Evolutionary conservation across 2,888 invertebrate species (phyloP).

Genomic region (Pediacus dermestoides): DNA sequence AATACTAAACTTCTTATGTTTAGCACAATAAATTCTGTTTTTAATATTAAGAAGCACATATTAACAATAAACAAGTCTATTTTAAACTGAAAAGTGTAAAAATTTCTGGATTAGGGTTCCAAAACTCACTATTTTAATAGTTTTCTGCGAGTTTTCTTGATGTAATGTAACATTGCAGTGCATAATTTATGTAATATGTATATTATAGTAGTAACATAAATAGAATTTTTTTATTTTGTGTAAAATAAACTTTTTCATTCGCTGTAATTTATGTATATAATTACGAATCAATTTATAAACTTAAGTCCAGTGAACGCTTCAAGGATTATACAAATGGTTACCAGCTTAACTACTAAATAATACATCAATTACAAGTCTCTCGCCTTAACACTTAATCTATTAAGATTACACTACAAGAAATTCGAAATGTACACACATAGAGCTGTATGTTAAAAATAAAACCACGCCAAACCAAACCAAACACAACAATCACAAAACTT

Average conservation of each 20-base stretch:
- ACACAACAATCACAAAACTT: background rate
- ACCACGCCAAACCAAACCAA: conserved; percentile 1
- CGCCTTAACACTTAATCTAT: conserved; percentile 35
- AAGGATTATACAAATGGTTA: conserved; percentile 32
- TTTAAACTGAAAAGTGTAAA: too few species aligned
- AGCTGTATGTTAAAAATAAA: conserved; percentile 6
- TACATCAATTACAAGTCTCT: conserved; percentile 34
- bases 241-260: conserved; percentile 21
- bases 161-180: too few species aligned
- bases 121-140: too few species aligned
- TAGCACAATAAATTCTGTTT: too few species aligned
- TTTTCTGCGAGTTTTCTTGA: too few species aligned
- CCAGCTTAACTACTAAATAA: conserved; percentile 31
- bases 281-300: conserved; percentile 36
- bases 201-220: too few species aligned
- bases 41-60: too few species aligned
- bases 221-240: too few species aligned
- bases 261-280: conserved; percentile 32
- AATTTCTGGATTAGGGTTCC: too few species aligned
- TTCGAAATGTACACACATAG: conserved; percentile 12
- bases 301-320: conserved; percentile 18
- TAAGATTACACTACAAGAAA: conserved; percentile 25
- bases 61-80: too few species aligned
- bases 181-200: too few species aligned
- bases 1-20: too few species aligned